These are phyloP conservation scores for Tamias sibiricus DNA, from an alignment of 2,113 vertebrate genomes.

Conservation along the genomic window DNA sequence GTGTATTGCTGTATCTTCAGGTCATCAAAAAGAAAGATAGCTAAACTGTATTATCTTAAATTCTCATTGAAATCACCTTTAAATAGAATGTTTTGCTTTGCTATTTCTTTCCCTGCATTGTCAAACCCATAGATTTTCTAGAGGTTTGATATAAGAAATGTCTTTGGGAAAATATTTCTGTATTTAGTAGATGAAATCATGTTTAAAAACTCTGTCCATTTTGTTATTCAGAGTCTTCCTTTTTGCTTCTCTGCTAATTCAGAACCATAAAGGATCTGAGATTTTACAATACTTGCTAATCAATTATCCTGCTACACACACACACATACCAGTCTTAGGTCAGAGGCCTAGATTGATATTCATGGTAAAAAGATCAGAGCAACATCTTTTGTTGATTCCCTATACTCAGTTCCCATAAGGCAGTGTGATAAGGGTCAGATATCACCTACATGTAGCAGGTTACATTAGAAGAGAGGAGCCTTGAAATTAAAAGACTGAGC, in stretches of 20 bases:
- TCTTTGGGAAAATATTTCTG: slow-evolving; percentile 46
- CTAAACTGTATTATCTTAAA: background rate
- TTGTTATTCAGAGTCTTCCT: background rate
- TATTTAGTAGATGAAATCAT: slow-evolving; percentile 5
- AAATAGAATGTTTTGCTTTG: background rate
- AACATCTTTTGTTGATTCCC: background rate
- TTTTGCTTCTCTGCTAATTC: background rate
- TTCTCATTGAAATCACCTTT: background rate
- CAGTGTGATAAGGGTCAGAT: background rate
- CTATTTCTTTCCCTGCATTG: slow-evolving; percentile 6
- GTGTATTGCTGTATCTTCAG: background rate
- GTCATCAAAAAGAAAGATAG: background rate
- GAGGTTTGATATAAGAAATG: background rate
- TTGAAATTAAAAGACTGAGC: background rate
- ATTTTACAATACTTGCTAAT: background rate
- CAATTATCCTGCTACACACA: background rate
- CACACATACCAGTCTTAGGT: background rate
- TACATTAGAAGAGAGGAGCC: background rate
- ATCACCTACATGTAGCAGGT: background rate
- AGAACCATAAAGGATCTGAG: background rate
- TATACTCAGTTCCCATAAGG: background rate
- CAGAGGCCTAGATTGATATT: background rate
- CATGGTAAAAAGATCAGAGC: background rate
- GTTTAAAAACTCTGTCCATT: background rate
- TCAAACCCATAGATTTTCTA: background rate